These are phyloP conservation scores for Corapipo altera DNA, from an alignment of 2,113 vertebrate species.

Conservation along the genomic window DNA sequence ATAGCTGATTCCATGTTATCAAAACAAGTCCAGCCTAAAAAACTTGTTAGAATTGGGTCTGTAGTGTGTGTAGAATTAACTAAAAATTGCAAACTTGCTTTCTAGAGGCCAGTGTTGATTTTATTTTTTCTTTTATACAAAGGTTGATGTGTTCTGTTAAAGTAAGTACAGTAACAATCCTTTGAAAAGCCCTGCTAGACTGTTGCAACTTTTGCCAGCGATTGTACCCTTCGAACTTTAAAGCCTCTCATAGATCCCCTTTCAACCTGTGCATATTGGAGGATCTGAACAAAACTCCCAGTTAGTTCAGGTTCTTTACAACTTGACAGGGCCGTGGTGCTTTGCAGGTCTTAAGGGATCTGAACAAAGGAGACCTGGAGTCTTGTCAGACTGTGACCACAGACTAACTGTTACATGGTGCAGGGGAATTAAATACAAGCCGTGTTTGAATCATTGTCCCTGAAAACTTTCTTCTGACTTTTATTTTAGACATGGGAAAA, in stretches of 20 bases:
- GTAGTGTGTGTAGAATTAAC: not conserved
- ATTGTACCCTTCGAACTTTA: not conserved
- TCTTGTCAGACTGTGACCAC: rapidly evolving
- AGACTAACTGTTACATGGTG: not conserved
- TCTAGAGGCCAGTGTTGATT: not conserved
- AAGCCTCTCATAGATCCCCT: rapidly evolving
- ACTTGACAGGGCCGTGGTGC: not conserved
- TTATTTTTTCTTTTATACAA: not conserved
- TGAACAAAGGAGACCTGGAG: not conserved
- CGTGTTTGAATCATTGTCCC: not conserved
- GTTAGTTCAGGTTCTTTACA: not conserved
- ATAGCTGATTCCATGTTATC: not conserved
- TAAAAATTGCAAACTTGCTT: not conserved
- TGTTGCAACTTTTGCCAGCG: not conserved
- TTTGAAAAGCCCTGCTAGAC: not conserved
- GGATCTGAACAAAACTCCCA: not conserved
- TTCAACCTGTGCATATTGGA: not conserved
- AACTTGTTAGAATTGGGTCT: not conserved
- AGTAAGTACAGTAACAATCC: not conserved
- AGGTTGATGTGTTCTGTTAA: not conserved
- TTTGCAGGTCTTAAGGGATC: not conserved
- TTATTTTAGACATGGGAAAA: conserved; percentile 85
- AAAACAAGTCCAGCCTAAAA: not conserved
- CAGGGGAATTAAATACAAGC: not conserved
- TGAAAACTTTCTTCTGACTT: not conserved